Evolutionary conservation across 37 sponge, comb jelly and placozoan genomes (phyloP), one percentile per base, ranked within the genome.

Genomic region (Tethya wilhelma): DNA sequence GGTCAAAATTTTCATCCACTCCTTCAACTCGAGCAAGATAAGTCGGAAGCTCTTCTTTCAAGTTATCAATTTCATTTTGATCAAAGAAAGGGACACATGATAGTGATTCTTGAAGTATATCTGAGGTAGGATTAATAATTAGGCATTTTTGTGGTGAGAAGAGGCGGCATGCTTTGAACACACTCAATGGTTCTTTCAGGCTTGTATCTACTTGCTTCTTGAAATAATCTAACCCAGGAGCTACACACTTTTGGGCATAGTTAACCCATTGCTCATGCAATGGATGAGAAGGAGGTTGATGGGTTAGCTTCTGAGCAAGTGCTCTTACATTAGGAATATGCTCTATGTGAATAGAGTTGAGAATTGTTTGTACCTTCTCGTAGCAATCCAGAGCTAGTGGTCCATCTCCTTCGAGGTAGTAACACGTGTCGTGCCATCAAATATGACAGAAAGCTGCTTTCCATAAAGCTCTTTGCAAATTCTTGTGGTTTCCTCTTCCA

Each of bases 341-440:
- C 43, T 56, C 33, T 1, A 72, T 41, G 19, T 32, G 71, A 34
- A 80, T 33, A 23, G 62, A 59, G 36, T 46, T 49, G 14, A 5
- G 42, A 43, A 82, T 38, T 60, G 22, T 71, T n/a, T 73, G 23
- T 25, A 82, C 38, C 31, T 46, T 41, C 45, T 82, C 74, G 39
- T 63, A 82, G 39, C 66, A 62, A 29, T 71, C 49, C 4, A 82
- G 38, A 32, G 66, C 73, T 17, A 82, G 38, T 38, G 73, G 74
- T 12, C 83, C 83, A 82, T 82, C 83, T 44, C 83, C 71, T 68
- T 80, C 71, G 2, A 80, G 71, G 23, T 32, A 57, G 71, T 80
- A 80, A 14, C 53, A 49, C 53, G 53, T n/a, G 80, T 68, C 20
- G 80, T 69, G 43, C 81, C 74, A 72, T 73, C 73, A 68, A 37